Base-by-base conservation (phyloP, 2,113 vertebrate genomes). In the Spea multiplicata region DNA sequence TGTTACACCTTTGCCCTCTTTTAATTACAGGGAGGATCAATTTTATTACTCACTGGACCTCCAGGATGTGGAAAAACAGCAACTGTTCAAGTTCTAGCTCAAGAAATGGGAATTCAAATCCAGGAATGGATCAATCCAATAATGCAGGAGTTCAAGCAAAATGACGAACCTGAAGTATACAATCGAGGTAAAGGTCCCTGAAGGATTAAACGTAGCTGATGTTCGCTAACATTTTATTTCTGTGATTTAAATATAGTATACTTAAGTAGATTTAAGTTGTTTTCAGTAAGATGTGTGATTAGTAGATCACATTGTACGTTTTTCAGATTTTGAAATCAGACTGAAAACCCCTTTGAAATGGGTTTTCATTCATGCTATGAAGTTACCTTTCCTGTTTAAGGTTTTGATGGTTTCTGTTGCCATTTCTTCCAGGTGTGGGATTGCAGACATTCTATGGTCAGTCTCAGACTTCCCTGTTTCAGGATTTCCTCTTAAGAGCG, bases 121-220 rank as follows among this genome's bases (percentile, higher is more conserved):
- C 97, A 97, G 80, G 96, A 99, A 75, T 99, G 97, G 97, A 90
- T 87, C 76, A 99, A 97, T 86, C 95, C 96, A 5, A n/a, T 92
- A 71, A 90, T 86, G 47, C 83, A 86, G 46, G 89, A 95, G 84
- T 92, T 90, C 72, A 85, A 88, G 76, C 90, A 87, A 80, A 90
- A 93, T 49, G 90, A 94, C 4, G 86, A 91, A 55, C 91, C 76
- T 62, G 88, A 86, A 46, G 76, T 83, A 13, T 88, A 92, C 87
- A 85, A 87, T 84, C 79, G 85, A 0, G 92, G 96, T 97, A 87
- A 92, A n/a, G 53, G 30, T 30, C 30, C 30, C 30, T 30, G 30
- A 1, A 30, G 30, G 30, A 30, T 30, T 1, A 30, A 30, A 30
- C 30, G 2, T 30, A 1, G 30, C 30, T 30, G 30, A 30, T 30